These are phyloP conservation scores for Drosophila picticornis DNA, from an alignment of 2,888 invertebrate species.

Conservation along the genomic window DNA sequence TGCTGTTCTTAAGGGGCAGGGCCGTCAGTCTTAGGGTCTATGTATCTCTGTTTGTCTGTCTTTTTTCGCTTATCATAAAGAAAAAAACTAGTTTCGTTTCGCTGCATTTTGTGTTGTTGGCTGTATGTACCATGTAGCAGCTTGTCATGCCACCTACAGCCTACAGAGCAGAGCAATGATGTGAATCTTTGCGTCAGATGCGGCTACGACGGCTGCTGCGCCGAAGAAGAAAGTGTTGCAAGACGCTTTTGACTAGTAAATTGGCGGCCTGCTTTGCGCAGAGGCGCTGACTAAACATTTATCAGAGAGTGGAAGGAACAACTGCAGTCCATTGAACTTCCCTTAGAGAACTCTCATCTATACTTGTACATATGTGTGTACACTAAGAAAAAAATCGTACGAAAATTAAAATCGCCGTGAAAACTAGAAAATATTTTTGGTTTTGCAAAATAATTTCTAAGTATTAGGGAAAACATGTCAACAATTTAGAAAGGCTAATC, in stretches of 20 bases:
- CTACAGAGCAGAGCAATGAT: slow-evolving; percentile 13
- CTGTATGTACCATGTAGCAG: slow-evolving; percentile 35
- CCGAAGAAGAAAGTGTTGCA: slow-evolving; percentile 73
- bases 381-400: slow-evolving; percentile 2
- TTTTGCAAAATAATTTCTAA: not conserved
- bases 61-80: slow-evolving; percentile 54
- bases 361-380: slow-evolving; percentile 2
- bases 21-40: slow-evolving; percentile 37
- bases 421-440: not conserved
- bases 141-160: slow-evolving; percentile 63
- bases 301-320: slow-evolving; percentile 47
- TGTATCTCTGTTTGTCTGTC: slow-evolving; percentile 13
- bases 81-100: slow-evolving; percentile 72
- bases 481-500: not conserved
- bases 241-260: slow-evolving; percentile 49
- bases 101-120: slow-evolving; percentile 49
- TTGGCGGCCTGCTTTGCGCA: slow-evolving; percentile 43
- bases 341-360: slow-evolving; percentile 8
- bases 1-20: slow-evolving; percentile 39
- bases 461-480: not conserved
- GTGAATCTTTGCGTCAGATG: slow-evolving; percentile 25
- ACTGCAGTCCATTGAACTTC: slow-evolving; percentile 67
- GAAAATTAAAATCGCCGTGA: not conserved
- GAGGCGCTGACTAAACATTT: slow-evolving; percentile 64
- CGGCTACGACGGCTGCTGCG: slow-evolving; percentile 42